Evolutionary conservation across 2,888 invertebrate genomes (phyloP), one percentile per base, ranked within the genome.

Genomic region (Ommatoiulus sabulosus): DNA sequence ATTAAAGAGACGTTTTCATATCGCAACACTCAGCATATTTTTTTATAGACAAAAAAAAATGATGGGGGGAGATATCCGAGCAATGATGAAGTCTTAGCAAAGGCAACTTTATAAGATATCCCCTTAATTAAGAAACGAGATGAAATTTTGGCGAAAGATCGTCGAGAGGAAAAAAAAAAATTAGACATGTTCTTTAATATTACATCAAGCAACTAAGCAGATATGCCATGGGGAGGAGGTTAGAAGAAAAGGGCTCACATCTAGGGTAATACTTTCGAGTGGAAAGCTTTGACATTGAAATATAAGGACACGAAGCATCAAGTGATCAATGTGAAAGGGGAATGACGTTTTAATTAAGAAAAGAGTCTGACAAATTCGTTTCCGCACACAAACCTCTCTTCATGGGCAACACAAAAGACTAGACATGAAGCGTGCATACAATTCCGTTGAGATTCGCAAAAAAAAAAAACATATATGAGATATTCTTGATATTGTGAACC

Each of bases 311-410:
- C 24, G 15, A 24, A 84, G 24, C 43, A 84, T 84, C 43, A 84
- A 84, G 84, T 84, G 43, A 84, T 84, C 84, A 84, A 84, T 84
- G 44, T 1, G 44, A 24, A 84, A 84, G 44, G 44, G 44, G 84
- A 84, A 84, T 84, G 84, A 84, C 24, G 44, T 84, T 84, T 84
- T 84, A 84, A 84, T 84, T 84, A 84, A 84, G 84, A 44, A 84
- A 44, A 12, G 84, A 84, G 44, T 43, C 84, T 84, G 84, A 84
- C 84, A 84, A 84, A 84, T 84, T 84, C 84, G 44, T 24, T 44
- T 8, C 17, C 15, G 57, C n/a, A 57, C 57, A 12, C 17, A 17
- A 57, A 10, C 57, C 57, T 5, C 17, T 57, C 2, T 57, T 57
- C 6, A 5, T n/a, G 57, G 57, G 57, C 17, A 57, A 15, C 10